Evolutionary conservation across 2,797 vertebrate genomes (phyloP), one percentile per base, ranked within the genome.

Genomic region (Schizopygopsis pylzovi): DNA sequence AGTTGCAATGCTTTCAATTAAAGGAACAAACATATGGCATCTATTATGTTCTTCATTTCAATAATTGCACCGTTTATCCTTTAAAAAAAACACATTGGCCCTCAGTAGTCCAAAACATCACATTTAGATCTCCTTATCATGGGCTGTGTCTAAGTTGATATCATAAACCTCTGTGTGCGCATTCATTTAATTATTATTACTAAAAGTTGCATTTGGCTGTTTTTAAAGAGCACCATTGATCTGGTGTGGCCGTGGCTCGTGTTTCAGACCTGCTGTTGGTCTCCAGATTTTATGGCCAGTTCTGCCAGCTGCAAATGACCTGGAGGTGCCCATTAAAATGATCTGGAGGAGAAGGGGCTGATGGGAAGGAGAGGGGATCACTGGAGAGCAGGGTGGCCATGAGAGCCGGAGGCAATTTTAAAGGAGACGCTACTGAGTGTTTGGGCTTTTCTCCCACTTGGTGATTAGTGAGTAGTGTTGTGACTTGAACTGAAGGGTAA

Each of bases 241-340:
- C 80, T 61, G 49, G 77, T 81, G 63, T 77, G 88, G 71, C 87
- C 0, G 37, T 79, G 85, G 90, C 90, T 94, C 90, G 88, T 82
- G 90, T 93, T 93, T 91, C 90, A 91, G 91, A 89, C 89, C 78
- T 89, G 91, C 83, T 85, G 90, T 92, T 92, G 91, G 91, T 89
- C 89, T 28, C 25, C 86, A 91, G 90, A 89, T 94, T 94, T 94
- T 94, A 94, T 93, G 93, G 90, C 89, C 91, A 94, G 94, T 93
- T 89, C 90, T 92, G 92, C 93, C 93, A 92, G 91, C 91, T 84
- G 86, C 52, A 79, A 79, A 43, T 83, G 82, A 80, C 79, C 65
- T n/a, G 78, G 54, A 59, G 85, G 25, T 84, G 83, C 67, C 70
- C 59, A 81, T 80, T 82, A 85, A 85, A 85, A 71, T 41, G 25